Evolutionary conservation across 2,797 vertebrate genomes (phyloP).

Genomic region (Cossypha dichroa): DNA sequence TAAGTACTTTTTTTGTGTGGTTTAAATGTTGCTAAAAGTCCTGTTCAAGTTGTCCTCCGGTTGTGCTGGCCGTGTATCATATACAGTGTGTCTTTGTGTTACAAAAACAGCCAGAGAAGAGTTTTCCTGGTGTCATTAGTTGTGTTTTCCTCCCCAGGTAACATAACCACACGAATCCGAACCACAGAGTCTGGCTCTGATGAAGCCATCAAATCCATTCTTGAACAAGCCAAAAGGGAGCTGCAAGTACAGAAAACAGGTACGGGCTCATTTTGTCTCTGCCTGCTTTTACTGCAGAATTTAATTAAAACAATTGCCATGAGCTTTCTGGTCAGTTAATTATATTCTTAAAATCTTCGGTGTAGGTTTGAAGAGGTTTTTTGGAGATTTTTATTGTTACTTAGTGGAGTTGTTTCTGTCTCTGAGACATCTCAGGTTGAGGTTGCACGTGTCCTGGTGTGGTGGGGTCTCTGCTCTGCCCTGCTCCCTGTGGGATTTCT

Average conservation of each 20-base stretch:
- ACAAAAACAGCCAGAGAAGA: not conserved
- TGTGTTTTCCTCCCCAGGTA: constrained; percentile 80
- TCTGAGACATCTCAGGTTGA: not conserved
- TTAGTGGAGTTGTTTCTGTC: not conserved
- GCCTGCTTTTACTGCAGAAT: not conserved
- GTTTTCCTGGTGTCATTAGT: constrained; percentile 32
- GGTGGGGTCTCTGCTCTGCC: not conserved
- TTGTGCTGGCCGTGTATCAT: not conserved
- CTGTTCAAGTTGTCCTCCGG: not conserved
- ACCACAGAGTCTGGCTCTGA: constrained; percentile 91
- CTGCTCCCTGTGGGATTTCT: not conserved
- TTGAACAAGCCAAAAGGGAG: constrained; percentile 96
- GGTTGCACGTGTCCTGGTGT: fast-evolving
- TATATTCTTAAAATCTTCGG: constrained; percentile 11
- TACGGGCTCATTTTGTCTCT: constrained; percentile 54
- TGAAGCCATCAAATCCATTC: constrained; percentile 95
- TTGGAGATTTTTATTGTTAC: not conserved
- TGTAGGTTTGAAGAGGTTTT: not conserved
- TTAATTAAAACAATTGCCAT: constrained; percentile 30
- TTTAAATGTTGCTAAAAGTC: not conserved
- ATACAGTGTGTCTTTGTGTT: not conserved
- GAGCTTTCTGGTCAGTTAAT: constrained; percentile 47
- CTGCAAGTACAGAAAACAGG: constrained; percentile 96
- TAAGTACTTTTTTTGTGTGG: not conserved
- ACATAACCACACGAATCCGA: constrained; percentile 92